Evolutionary conservation across 1,140 invertebrate species (phyloP), one percentile per base, ranked within the genome.

Genomic region (Heterodera schachtii): DNA sequence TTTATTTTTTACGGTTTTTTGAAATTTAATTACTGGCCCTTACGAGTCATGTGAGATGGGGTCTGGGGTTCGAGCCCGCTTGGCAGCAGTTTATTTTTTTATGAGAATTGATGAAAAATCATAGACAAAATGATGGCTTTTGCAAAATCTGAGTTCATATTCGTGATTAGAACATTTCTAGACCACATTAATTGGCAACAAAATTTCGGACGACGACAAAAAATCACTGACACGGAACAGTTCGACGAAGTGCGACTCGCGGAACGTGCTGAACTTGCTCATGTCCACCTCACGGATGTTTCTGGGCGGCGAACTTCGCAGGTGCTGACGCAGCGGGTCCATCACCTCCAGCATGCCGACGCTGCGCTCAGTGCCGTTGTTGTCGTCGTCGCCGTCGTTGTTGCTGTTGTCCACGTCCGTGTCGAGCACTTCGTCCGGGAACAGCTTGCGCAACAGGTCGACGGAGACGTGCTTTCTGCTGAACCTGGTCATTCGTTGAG

Each of bases 271-370:
- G 47, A 78, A 78, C 11, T 78, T 47, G 31, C 64, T 69, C 77
- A 78, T 46, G 60, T 78, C 77, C 16, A 78, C 77, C 19, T 78
- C 77, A 6, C 70, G 66, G 11, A 78, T 78, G 70, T 78, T 78
- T 69, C 64, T 70, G 47, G 31, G 44, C 21, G 77, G 77, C 41
- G 66, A 78, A 7, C 64, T 69, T 41, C 64, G 31, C 66, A 78
- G 43, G 41, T 66, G 64, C 47, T 64, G 64, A 13, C 77, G 64
- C 66, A 78, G 16, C 47, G 64, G 77, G 1, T 44, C 1, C 64
- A 78, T 69, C 70, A 78, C 31, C 47, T 78, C 49, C 52, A 78
- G 64, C 52, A 78, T 69, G 3, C 77, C 77, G 4, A 70, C 31
- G 70, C 77, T 52, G 0, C 47, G 49, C 70, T 49, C 44, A 69